phyloP scores from a whole-genome alignment of 2,888 invertebrate genomes.

The Trisateles emortualis region DNA sequence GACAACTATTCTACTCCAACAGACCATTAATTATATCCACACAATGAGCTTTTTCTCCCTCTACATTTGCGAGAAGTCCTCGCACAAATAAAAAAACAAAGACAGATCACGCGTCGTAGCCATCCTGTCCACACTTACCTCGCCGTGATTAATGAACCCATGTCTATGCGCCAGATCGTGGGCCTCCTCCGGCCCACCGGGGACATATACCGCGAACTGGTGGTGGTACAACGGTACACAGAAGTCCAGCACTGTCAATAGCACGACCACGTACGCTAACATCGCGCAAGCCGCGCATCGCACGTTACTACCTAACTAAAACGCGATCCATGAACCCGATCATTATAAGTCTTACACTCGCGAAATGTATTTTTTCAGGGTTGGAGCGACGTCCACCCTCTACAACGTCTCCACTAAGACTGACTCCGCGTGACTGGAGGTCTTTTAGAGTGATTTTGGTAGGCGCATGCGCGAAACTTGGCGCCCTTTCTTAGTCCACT shows the following conservation, averaged over 20 bases:
- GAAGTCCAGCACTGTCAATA: conserved; percentile 77
- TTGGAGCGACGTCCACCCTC: conserved; percentile 54
- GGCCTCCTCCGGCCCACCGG: conserved; percentile 68
- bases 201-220: conserved; percentile 65
- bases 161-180: conserved; percentile 79
- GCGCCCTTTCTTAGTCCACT: conserved; percentile 82
- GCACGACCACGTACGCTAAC: conserved; percentile 75
- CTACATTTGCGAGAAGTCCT: conserved; percentile 6
- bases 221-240: conserved; percentile 82
- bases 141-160: conserved; percentile 82
- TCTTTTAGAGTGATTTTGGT: conserved; percentile 50
- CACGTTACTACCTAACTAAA: conserved; percentile 68
- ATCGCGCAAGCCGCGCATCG: conserved; percentile 79
- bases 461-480: conserved; percentile 75
- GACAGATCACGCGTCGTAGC: conserved; percentile 39
- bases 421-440: conserved; percentile 69
- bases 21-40: conserved; percentile 44
- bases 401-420: conserved; percentile 66
- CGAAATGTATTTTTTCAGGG: conserved; percentile 44
- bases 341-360: conserved; percentile 55
- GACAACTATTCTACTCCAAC: conserved; percentile 20
- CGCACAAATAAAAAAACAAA: conserved; percentile 42
- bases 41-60: conserved; percentile 33
- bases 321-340: conserved; percentile 38
- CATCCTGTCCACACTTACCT: conserved; percentile 66